Base-by-base conservation (phyloP, 2,888 invertebrate genomes). In the Leucoptera coffeella region DNA sequence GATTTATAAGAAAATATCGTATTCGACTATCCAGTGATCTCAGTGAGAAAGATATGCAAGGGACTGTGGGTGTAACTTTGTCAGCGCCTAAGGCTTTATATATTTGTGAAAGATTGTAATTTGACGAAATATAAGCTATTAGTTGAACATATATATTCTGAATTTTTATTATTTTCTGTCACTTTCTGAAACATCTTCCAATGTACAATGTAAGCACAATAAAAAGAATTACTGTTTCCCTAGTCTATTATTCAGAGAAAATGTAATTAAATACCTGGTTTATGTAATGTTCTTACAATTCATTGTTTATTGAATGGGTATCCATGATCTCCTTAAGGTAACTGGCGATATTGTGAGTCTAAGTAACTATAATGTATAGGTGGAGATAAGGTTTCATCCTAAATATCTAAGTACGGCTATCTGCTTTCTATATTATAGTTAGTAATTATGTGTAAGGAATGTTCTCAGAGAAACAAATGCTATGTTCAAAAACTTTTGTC, bases 21-120 rank as follows among this genome's bases (percentile, higher is more conserved):
- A 64, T 89, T 7, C 42, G 87, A 1, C 60, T 79, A 6, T 67
- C 75, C 3, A 46, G 47, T 3, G 49, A 55, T 0, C 42, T 49
- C 1, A 58, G 80, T 1, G 39, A 54, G 2, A 29, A 31, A 4
- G 72, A 80, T 41, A 72, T 86, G 54, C 62, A 64, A 25, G 87
- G 88, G 3, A 77, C 76, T 11, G 80, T 82, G 31, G 89, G 89
- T 3, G 78, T 89, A 6, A 88, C 86, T 1, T 52, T 89, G 8
- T 58, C 79, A 0, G 87, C 89, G 1, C 77, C 78, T 15, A 46
- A 56, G 0, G 78, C 52, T 2, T 32, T 41, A 8, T 62, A 43
- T 27, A 44, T 44, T 30, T 61, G 69, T 35, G 56, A 61, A 25
- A 34, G 42, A 17, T 14, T 58, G 23, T 54, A 36, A n/a, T 12